Conservation (phyloP, 2,113 vertebrate genomes). For the Campylorhamphus procurvoides region DNA sequence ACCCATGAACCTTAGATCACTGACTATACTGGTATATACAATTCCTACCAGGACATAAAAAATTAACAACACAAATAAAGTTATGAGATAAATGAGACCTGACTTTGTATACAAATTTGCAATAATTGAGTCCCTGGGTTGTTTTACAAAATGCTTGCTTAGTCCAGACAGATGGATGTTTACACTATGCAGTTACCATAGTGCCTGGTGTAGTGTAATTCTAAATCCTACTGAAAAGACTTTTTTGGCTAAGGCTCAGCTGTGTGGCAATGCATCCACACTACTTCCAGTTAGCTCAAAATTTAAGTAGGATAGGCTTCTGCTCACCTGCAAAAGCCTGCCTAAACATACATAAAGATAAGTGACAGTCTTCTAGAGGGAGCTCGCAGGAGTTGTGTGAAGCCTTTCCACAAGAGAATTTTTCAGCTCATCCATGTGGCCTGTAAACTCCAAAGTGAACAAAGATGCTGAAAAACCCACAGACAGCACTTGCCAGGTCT, state of each 20-base stretch:
- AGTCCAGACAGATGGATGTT: neutral
- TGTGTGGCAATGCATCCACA: accelerated
- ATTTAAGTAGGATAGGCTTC: neutral
- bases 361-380: neutral
- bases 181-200: neutral
- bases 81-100: neutral
- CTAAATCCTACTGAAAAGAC: neutral
- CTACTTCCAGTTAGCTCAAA: neutral
- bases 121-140: neutral
- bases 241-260: neutral
- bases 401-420: neutral
- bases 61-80: neutral
- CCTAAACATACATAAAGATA: neutral
- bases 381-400: neutral
- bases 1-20: neutral
- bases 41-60: neutral
- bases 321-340: neutral
- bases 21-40: neutral
- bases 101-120: neutral
- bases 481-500: neutral
- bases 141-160: neutral
- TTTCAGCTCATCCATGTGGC: neutral
- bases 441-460: neutral
- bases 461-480: neutral
- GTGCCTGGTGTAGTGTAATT: neutral